A percentile compares a stretch with the other conserved stretches of the same genome.
Conservation (phyloP, 2,888 invertebrate genomes). For the Deilephila elpenor region DNA sequence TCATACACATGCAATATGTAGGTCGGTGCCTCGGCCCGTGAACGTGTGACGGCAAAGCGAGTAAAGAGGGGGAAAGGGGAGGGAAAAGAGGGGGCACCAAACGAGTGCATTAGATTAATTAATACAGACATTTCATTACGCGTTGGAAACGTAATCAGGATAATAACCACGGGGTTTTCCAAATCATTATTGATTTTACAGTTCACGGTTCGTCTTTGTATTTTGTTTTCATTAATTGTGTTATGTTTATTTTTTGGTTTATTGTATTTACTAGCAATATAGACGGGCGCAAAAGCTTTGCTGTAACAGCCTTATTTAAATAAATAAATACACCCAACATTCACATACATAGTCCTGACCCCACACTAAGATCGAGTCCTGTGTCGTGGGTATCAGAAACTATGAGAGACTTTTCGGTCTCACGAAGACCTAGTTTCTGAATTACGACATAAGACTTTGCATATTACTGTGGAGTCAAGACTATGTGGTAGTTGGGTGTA, state of each 20-base stretch:
- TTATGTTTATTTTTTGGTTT: not conserved
- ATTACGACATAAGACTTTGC: too few species aligned
- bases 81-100: conserved; percentile 29
- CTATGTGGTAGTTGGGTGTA: too few species aligned
- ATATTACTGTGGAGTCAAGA: too few species aligned
- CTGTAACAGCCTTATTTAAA: too few species aligned
- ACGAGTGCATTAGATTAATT: conserved; percentile 65
- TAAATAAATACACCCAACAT: too few species aligned
- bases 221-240: not conserved
- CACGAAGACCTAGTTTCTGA: too few species aligned
- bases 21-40: conserved; percentile 50
- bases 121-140: conserved; percentile 38
- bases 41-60: conserved; percentile 28
- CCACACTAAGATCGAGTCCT: too few species aligned
- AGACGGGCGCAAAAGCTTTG: too few species aligned
- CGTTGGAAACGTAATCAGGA: not conserved
- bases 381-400: too few species aligned
- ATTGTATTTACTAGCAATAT: too few species aligned
- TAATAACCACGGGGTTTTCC: not conserved
- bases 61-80: not conserved
- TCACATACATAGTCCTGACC: too few species aligned
- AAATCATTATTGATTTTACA: not conserved
- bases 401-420: too few species aligned
- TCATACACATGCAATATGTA: conserved; percentile 54
- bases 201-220: not conserved